Base-by-base conservation (phyloP, 1,140 invertebrate species). In the Nautilus pompilius region DNA sequence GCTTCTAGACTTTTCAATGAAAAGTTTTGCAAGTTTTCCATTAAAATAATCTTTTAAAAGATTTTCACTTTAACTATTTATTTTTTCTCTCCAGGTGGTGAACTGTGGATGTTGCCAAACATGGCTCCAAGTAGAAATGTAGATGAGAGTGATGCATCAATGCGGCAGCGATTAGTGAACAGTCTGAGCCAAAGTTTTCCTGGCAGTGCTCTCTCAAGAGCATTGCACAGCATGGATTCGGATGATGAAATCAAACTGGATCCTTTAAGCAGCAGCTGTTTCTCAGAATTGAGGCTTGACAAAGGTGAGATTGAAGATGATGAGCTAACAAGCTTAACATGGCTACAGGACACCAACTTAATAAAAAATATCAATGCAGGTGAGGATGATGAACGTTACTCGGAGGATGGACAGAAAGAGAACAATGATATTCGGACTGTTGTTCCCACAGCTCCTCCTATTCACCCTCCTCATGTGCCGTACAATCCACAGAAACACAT, bases 301-400 rank as follows among this genome's bases (percentile, higher is more conserved):
- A 81, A 80, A 60, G 69, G 69, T 24, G 79, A 66, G 51, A 71
- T 76, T 8, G 75, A 77, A 13, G 77, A 75, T 24, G 92, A 94
- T 70, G 94, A 97, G 74, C 84, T 97, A 30, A 95, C 92, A 2
- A 91, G 91, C 62, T 84, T 97, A 1, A 88, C 90, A 54, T 97
- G 94, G 93, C 83, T 97, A 10, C 93, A 95, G 78, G 92, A 96
- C 80, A 90, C 88, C 71, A 94, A 97, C 84, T 82, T 96, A 67
- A 86, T 96, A 10, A 93, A 94, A 63, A 79, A 79, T 56, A 80
- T 81, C 36, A 67, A 75, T 59, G 71, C 72, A 48, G 71, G 72
- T 49, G 70, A 77, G 51, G 69, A 60, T 8, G 66, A 71, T 32
- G 66, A 70, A 26, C 65, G 72, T 56, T 36, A 49, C 17, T 13